Conservation (phyloP, 2,797 vertebrate species). For the Aviceda leuphotes region DNA sequence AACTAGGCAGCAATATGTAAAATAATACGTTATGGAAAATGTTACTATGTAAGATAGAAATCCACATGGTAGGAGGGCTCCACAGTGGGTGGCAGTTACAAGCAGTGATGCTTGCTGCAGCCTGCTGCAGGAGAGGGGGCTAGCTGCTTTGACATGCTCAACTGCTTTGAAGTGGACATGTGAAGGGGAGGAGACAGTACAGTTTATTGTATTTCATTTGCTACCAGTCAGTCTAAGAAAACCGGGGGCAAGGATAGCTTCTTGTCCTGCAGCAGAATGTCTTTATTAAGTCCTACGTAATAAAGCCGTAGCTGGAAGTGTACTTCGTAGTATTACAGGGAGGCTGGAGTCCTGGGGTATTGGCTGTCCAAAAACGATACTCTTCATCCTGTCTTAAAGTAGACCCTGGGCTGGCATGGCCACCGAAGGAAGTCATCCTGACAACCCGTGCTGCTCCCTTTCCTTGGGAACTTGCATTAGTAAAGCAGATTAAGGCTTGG, state of each 20-base stretch:
- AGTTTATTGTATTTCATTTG: background rate
- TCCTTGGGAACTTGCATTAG: background rate
- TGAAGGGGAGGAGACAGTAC: background rate
- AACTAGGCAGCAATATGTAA: background rate
- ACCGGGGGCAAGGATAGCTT: background rate
- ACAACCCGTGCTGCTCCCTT: background rate
- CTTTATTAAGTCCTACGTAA: background rate
- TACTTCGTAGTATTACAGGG: background rate
- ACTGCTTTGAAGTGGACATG: background rate
- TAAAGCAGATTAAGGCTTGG: background rate
- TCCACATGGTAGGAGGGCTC: background rate
- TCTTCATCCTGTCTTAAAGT: background rate
- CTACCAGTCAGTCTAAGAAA: background rate
- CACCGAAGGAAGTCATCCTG: background rate
- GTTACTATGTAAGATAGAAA: background rate
- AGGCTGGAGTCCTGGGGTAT: background rate
- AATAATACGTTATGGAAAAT: background rate
- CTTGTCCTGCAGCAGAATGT: background rate
- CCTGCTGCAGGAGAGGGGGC: background rate
- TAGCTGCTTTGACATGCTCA: background rate
- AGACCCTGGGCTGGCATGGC: background rate
- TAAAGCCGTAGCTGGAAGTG: background rate
- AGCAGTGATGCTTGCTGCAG: background rate
- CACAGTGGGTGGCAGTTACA: background rate
- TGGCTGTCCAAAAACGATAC: background rate